These are phyloP conservation scores for Drosophila nigritarsus DNA, from an alignment of 2,888 invertebrate genomes.

Conservation along the genomic window DNA sequence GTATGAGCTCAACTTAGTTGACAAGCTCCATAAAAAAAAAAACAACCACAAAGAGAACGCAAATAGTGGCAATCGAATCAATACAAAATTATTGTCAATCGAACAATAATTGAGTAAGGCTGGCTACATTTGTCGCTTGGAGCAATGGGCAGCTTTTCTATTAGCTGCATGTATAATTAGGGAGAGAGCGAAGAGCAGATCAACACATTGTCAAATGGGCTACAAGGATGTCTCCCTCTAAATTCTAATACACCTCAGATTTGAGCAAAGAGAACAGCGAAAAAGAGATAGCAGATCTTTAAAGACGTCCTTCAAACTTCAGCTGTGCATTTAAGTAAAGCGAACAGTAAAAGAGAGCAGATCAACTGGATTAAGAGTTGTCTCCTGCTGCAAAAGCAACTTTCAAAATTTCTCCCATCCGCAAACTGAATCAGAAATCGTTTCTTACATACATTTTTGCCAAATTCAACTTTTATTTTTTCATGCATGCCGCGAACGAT, in stretches of 20 bases:
- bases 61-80: constrained; percentile 64
- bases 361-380: background rate
- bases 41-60: constrained; percentile 14
- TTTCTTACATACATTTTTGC: constrained; percentile 20
- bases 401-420: background rate
- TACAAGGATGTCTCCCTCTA: background rate
- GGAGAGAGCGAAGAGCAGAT: background rate
- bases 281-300: background rate
- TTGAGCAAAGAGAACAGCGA: background rate
- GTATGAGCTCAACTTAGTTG: background rate
- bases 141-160: constrained; percentile 1
- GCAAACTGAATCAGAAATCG: background rate
- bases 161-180: background rate
- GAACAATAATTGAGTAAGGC: constrained; percentile 44
- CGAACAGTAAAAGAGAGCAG: background rate
- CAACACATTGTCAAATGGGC: background rate
- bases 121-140: background rate
- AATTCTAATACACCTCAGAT: background rate
- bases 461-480: constrained; percentile 7
- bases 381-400: background rate
- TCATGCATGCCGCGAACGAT: constrained; percentile 6
- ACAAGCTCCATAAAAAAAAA: constrained; percentile 29
- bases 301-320: background rate
- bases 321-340: background rate
- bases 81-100: constrained; percentile 71